Base-by-base conservation (phyloP, 35 echinoderm and acorn worm species). In the Diadema setosum region DNA sequence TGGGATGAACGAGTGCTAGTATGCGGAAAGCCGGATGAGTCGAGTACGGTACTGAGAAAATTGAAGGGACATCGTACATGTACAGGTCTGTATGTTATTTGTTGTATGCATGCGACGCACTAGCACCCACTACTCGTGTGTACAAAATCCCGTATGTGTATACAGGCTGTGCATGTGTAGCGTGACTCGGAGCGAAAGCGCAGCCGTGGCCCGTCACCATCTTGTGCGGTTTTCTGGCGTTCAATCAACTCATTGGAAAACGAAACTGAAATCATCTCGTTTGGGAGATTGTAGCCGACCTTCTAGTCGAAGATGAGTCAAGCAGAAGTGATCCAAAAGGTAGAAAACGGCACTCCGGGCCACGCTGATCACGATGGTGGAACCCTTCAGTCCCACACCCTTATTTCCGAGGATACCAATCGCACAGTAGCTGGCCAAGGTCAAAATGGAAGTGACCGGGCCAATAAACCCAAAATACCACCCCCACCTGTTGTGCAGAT, bases 251-350 rank as follows among this genome's bases (percentile, higher is more conserved):
- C 44, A 39, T 35, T 41, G 33, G 73, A 26, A 78, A 78, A 42
- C 25, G 37, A 78, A 44, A 78, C 73, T 78, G 73, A 78, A 78
- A 78, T 78, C 73, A 78, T 78, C 73, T 42, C 73, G 73, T 78
- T 78, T 78, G 73, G 73, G 73, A 78, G 73, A 78, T 78, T 78
- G 73, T 78, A 78, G 73, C 73, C 33, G 73, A 78, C 73, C 73
- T 78, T 78, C 73, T 78, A 78, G 73, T 78, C 73, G 73, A 78
- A 78, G 73, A 78, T 78, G 73, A 78, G 73, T 78, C 73, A 78
- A 78, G 37, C 37, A 78, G 34, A 78, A 78, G 29, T 78, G 73
- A 78, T 78, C 73, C 35, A 43, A 78, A 78, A 78, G 73, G 44
- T 78, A 41, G 73, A 78, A 78, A 78, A 78, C 73, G 73, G 73